Base-by-base conservation (phyloP, 2,797 vertebrate species). In the Alexandromys oeconomus region DNA sequence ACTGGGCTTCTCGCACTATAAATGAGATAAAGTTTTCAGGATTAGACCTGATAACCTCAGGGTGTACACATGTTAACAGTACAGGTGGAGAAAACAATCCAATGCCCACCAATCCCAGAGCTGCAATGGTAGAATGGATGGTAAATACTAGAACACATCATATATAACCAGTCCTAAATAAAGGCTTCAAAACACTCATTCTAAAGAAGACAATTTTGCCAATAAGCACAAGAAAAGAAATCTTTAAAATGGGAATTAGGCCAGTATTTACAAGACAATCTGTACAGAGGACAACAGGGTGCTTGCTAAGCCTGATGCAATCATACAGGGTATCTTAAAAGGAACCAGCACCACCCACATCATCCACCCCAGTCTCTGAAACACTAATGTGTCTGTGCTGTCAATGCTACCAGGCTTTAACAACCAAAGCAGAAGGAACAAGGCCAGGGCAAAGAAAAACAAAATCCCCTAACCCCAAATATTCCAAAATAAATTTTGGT, bases 171-270 rank as follows among this genome's bases (percentile, higher is more conserved):
- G 57, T 51, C 61, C 74, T 78, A n/a, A 79, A 79, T 71, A 61
- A 85, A 13, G 29, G 43, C 43, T 79, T 96, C 54, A 92, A 84
- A 71, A 95, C 61, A 92, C 10, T 92, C 27, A 92, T 85, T n/a
- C 74, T 78, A 84, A 92, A 71, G 54, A 96, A 96, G 4, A 34
- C 46, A n/a, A 92, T 86, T 97, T 92, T 92, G 65, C 61, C 77
- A 96, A 93, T 7, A 94, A 93, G 59, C 17, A 88, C 40, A 94
- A 87, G 37, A 79, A 94, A 84, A 61, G 21, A 40, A 81, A 31
- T 40, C 37, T 57, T 94, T 61, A 61, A 89, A 95, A 92, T 54
- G 5, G 17, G 51, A 90, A 63, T 78, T 31, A 76, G 27, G 34
- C 23, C 34, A 85, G 77, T 13, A 27, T 71, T 85, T 96, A 37